These are phyloP conservation scores for Montipora capricornis DNA, from an alignment of 64 coral and sea anemone genomes.

Conservation along the genomic window DNA sequence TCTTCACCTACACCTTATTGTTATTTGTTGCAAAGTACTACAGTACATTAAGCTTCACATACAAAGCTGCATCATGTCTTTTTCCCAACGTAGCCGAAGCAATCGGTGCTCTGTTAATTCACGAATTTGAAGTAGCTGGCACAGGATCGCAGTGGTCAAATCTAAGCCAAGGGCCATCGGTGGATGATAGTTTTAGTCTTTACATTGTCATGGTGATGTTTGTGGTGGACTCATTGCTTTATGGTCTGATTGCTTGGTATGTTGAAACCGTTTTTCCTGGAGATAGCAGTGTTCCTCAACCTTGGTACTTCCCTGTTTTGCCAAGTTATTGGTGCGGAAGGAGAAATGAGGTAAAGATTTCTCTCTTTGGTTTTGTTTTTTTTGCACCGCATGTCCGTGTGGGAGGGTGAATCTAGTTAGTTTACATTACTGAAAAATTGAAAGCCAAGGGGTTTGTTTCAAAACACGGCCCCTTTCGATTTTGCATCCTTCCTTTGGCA, in stretches of 20 bases:
- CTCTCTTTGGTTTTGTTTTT: no score
- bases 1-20: conserved; percentile 72
- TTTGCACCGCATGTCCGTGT: no score
- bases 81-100: conserved; percentile 80
- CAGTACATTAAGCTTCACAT: conserved; percentile 73
- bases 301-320: conserved; percentile 88
- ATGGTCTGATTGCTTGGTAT: conserved; percentile 96
- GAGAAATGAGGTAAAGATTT: conserved; percentile 70
- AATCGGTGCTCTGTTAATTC: conserved; percentile 81
- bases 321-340: conserved; percentile 90
- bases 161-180: conserved; percentile 76
- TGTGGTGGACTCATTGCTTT: conserved; percentile 76
- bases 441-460: no score
- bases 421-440: no score
- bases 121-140: conserved; percentile 93
- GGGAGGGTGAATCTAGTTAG: no score
- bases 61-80: conserved; percentile 78
- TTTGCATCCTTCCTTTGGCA: no score
- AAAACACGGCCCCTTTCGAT: no score
- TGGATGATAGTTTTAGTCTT: conserved; percentile 87
- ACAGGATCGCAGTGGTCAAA: conserved; percentile 92
- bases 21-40: conserved; percentile 84
- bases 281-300: conserved; percentile 84
- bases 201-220: conserved; percentile 88
- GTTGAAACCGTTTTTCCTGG: conserved; percentile 93